phyloP scores from a whole-genome alignment of 1,140 invertebrate genomes.

The Tetragnatha versicolor region DNA sequence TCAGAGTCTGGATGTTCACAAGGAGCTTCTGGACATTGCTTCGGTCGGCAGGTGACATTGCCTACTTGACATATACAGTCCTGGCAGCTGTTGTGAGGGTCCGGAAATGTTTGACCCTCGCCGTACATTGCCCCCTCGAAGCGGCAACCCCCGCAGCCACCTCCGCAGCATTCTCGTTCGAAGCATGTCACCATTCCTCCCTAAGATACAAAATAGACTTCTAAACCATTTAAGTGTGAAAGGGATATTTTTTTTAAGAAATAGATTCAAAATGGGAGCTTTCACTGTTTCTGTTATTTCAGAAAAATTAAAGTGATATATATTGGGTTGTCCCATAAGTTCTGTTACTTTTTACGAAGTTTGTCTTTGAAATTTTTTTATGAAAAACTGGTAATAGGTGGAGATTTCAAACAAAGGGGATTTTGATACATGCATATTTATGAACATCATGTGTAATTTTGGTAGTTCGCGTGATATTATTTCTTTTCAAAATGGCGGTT shows the following conservation, averaged over 20 bases:
- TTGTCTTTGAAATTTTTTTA: too few species aligned
- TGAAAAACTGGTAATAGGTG: too few species aligned
- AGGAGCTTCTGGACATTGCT: not conserved
- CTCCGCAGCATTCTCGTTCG: constrained; percentile 21
- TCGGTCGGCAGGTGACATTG: constrained; percentile 7
- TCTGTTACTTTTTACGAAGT: too few species aligned
- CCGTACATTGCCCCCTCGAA: not conserved
- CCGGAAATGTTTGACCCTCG: constrained; percentile 11
- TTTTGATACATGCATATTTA: too few species aligned
- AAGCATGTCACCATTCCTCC: constrained; percentile 31
- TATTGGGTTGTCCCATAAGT: too few species aligned
- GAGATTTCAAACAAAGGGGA: too few species aligned
- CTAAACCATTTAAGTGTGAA: not conserved
- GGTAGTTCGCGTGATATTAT: too few species aligned
- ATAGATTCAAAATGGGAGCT: too few species aligned
- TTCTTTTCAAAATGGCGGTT: too few species aligned
- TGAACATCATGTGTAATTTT: too few species aligned
- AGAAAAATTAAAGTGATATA: too few species aligned
- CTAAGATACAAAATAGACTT: constrained; percentile 4
- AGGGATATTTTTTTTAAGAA: not conserved
- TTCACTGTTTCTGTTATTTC: too few species aligned
- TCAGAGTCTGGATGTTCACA: constrained; percentile 12
- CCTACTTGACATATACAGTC: constrained; percentile 35
- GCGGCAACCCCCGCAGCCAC: constrained; percentile 13
- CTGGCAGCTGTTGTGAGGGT: constrained; percentile 14